Conservation (phyloP, 2,113 vertebrate species). For the Bubo blakistoni region DNA sequence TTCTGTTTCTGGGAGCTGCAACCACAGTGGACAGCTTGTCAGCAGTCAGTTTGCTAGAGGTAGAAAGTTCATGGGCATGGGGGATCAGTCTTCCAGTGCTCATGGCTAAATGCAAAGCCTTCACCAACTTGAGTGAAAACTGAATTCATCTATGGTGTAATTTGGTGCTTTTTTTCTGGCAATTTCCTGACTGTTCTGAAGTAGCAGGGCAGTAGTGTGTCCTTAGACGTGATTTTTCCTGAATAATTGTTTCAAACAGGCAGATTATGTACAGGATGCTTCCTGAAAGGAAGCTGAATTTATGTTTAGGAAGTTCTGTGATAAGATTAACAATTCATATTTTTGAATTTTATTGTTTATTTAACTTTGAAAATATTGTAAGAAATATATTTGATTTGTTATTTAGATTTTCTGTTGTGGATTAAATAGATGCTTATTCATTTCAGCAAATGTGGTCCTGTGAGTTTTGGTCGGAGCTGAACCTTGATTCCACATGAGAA, state of each 20-base stretch:
- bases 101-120: neutral
- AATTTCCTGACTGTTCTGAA: neutral
- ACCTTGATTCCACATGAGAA: neutral
- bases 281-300: constrained; percentile 46
- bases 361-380: constrained; percentile 1
- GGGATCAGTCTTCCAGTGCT: rapidly evolving
- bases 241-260: constrained; percentile 27
- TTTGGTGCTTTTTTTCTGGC: neutral
- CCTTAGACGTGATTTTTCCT: constrained; percentile 41
- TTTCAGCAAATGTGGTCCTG: neutral
- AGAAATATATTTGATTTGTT: neutral
- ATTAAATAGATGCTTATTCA: neutral
- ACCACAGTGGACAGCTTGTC: neutral
- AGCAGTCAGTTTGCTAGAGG: neutral
- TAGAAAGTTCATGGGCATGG: neutral
- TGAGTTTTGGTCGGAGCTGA: neutral
- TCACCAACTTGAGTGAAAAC: neutral
- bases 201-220: neutral
- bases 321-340: neutral
- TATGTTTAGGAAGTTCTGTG: constrained; percentile 32
- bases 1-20: neutral
- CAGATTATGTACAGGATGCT: constrained; percentile 11
- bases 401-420: neutral
- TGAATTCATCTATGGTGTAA: neutral
- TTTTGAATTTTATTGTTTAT: neutral